These are phyloP conservation scores for Centruroides vittatus DNA, from an alignment of 1,140 invertebrate genomes.

Conservation along the genomic window DNA sequence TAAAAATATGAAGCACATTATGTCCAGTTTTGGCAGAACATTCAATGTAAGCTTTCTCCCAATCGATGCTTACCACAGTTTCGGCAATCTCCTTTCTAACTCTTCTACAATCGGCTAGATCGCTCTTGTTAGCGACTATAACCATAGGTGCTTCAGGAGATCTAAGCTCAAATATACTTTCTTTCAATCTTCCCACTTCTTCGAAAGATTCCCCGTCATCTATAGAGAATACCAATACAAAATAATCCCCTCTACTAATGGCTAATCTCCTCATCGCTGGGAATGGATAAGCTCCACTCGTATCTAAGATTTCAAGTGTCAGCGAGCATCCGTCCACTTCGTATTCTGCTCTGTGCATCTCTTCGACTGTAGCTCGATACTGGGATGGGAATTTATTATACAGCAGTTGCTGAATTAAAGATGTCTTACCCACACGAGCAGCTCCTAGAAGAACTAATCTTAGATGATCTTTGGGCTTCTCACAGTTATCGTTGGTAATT, in stretches of 20 bases:
- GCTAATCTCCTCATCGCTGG: conserved; percentile 73
- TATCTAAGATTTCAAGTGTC: conserved; percentile 62
- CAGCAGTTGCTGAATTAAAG: conserved; percentile 79
- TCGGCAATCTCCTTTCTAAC: conserved; percentile 48
- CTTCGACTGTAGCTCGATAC: conserved; percentile 79
- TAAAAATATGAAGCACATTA: conserved; percentile 42
- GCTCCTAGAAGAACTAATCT: conserved; percentile 81
- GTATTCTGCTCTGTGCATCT: conserved; percentile 80
- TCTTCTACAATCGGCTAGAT: conserved; percentile 40
- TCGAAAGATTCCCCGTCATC: conserved; percentile 17
- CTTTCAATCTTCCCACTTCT: conserved; percentile 45
- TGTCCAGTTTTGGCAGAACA: conserved; percentile 70
- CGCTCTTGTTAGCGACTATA: conserved; percentile 75
- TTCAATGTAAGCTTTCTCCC: conserved; percentile 81
- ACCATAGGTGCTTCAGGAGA: conserved; percentile 58
- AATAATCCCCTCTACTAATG: conserved; percentile 56
- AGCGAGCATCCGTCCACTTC: conserved; percentile 38
- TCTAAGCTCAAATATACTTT: conserved; percentile 66
- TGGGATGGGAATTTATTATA: conserved; percentile 65
- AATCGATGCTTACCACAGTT: conserved; percentile 66
- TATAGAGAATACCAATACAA: conserved; percentile 17
- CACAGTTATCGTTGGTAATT: too few relatives aligned
- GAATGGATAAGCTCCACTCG: conserved; percentile 77
- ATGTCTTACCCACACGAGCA: conserved; percentile 80
- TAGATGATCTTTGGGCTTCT: conserved; percentile 40